Percentiles rank a stretch among this genome's conserved stretches.
Evolutionary conservation across 23 tunicate genomes (phyloP).

Genomic region (Ciona savignyi): DNA sequence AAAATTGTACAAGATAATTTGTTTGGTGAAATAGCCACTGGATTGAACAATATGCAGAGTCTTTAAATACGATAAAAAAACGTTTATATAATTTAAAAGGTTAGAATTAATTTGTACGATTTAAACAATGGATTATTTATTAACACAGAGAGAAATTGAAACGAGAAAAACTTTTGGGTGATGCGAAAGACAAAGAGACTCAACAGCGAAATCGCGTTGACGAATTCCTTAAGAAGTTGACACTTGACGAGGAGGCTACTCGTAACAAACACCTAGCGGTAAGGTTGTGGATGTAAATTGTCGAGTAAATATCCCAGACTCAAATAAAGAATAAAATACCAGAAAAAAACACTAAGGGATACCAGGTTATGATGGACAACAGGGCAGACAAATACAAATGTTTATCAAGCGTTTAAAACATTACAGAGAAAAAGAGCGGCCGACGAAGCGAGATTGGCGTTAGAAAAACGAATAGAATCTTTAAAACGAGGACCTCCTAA

Average conservation of each 20-base stretch:
- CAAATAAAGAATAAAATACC: too few species aligned
- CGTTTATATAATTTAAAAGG: too few species aligned
- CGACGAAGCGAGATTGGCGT: slow-evolving; percentile 33
- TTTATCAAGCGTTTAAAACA: not conserved
- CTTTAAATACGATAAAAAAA: too few species aligned
- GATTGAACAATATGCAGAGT: too few species aligned
- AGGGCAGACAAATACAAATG: too few species aligned
- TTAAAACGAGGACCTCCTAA: slow-evolving; percentile 58
- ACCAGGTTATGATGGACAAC: too few species aligned
- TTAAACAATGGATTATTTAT: too few species aligned
- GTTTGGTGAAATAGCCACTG: too few species aligned
- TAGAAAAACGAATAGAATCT: slow-evolving; percentile 42
- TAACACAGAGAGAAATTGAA: slow-evolving; percentile 41
- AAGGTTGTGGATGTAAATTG: not conserved
- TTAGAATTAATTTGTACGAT: too few species aligned
- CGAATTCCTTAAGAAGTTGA: slow-evolving; percentile 29
- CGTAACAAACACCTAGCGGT: not conserved
- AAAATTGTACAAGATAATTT: too few species aligned
- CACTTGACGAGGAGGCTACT: slow-evolving; percentile 9
- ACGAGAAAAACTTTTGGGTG: slow-evolving; percentile 50
- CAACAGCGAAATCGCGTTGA: slow-evolving; percentile 72
- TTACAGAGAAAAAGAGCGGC: slow-evolving; percentile 25
- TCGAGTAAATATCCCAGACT: too few species aligned
- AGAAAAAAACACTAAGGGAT: too few species aligned
- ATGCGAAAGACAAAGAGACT: slow-evolving; percentile 51